These are phyloP conservation scores for Sylvilagus bachmani DNA, from an alignment of 2,113 vertebrate species.

Conservation along the genomic window DNA sequence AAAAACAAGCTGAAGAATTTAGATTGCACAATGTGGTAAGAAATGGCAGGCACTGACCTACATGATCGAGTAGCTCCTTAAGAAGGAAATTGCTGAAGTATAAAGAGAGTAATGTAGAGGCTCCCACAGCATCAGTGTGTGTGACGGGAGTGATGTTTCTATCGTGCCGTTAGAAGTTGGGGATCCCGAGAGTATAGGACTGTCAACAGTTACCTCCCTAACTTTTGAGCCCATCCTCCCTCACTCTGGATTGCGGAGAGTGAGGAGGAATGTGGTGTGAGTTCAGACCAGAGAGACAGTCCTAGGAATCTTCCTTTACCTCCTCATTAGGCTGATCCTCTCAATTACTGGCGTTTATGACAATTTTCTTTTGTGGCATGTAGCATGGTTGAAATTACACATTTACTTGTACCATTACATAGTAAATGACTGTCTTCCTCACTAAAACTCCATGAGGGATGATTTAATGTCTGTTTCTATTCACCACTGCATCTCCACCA, in stretches of 20 bases:
- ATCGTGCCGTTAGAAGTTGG: neutral
- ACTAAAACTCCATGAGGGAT: neutral
- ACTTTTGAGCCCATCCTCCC: neutral
- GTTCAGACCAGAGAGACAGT: neutral
- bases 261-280: neutral
- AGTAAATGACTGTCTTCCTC: neutral
- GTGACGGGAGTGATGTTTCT: neutral
- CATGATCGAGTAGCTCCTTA: neutral
- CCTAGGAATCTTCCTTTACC: neutral
- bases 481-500: neutral
- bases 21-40: neutral
- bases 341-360: neutral
- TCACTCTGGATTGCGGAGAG: neutral
- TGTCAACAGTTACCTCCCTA: neutral
- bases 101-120: neutral
- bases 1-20: slow-evolving; percentile 12
- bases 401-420: neutral
- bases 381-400: neutral
- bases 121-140: neutral
- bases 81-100: slow-evolving; percentile 17
- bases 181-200: neutral
- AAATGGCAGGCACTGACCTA: neutral
- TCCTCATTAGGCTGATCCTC: neutral
- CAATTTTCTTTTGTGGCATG: neutral
- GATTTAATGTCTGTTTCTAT: neutral